Percentiles rank a stretch among this genome's conserved stretches.
phyloP scores from a whole-genome alignment of 2,797 vertebrate species.

The Gymnothorax reevesii region DNA sequence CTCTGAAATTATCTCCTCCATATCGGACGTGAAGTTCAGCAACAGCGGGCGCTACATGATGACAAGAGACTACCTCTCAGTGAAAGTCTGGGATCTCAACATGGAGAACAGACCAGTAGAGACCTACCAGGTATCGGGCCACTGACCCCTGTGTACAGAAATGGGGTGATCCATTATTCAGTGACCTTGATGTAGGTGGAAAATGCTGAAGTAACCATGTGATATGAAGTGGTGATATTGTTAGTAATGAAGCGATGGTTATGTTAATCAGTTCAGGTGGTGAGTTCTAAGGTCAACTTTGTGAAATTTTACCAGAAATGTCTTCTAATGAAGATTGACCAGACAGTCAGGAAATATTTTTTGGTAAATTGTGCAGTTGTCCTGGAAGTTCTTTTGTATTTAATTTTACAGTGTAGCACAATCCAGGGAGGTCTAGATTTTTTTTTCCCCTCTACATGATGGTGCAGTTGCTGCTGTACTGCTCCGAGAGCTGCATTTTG shows the following conservation, averaged over 20 bases:
- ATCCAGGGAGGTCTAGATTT: not conserved
- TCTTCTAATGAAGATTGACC: too few species aligned
- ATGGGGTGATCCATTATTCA: too few species aligned
- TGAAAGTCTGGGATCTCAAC: conserved; percentile 97
- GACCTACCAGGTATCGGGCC: conserved; percentile 84
- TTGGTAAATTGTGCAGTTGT: too few species aligned
- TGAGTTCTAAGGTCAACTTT: too few species aligned
- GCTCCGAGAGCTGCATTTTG: not conserved
- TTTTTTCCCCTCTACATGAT: not conserved
- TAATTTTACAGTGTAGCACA: not conserved
- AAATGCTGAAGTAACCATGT: too few species aligned
- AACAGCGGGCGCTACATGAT: conserved; percentile 94
- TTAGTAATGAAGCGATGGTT: too few species aligned
- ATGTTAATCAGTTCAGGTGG: too few species aligned
- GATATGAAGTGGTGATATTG: too few species aligned
- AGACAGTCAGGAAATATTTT: too few species aligned
- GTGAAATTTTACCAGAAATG: too few species aligned
- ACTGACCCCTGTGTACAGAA: too few species aligned
- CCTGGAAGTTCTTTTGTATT: not conserved
- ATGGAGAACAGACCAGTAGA: conserved; percentile 95
- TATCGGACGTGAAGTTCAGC: conserved; percentile 96
- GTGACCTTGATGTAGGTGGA: too few species aligned
- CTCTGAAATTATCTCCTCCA: conserved; percentile 98
- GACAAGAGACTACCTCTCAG: conserved; percentile 95
- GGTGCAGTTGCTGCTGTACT: not conserved